phyloP scores from a whole-genome alignment of 1,140 invertebrate species.

The Apolygus lucorum region DNA sequence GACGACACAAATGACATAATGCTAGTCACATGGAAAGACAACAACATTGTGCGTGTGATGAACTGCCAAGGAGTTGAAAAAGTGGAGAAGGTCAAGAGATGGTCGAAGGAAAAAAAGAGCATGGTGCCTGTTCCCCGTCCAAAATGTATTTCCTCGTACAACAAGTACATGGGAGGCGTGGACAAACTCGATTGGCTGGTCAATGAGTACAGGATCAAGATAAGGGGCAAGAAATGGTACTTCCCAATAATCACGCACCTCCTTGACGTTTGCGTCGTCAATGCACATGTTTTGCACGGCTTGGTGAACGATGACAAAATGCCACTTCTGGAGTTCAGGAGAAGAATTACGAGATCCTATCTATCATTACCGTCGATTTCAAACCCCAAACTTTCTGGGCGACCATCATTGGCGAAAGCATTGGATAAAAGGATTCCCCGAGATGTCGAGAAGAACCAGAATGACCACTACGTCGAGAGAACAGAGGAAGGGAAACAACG shows the following conservation, averaged over 20 bases:
- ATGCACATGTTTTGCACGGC: slow-evolving; percentile 29
- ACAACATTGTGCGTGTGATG: slow-evolving; percentile 28
- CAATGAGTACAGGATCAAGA: slow-evolving; percentile 25
- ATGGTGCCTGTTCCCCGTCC: slow-evolving; percentile 28
- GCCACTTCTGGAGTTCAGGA: slow-evolving; percentile 28
- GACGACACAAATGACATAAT: slow-evolving; percentile 12
- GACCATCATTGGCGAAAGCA: slow-evolving; percentile 24
- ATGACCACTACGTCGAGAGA: slow-evolving; percentile 27
- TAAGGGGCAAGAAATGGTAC: slow-evolving; percentile 24
- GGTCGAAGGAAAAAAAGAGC: slow-evolving; percentile 28
- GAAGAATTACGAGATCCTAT: slow-evolving; percentile 29
- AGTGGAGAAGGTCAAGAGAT: slow-evolving; percentile 28
- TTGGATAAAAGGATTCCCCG: slow-evolving; percentile 21
- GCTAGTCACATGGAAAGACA: slow-evolving; percentile 30
- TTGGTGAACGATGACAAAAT: slow-evolving; percentile 30
- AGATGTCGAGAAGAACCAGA: slow-evolving; percentile 21
- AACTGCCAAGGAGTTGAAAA: slow-evolving; percentile 28
- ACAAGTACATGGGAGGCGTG: slow-evolving; percentile 28
- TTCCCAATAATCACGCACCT: slow-evolving; percentile 17
- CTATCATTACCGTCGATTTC: slow-evolving; percentile 28
- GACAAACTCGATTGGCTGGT: slow-evolving; percentile 28
- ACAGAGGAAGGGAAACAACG: slow-evolving; percentile 31
- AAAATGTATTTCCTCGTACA: slow-evolving; percentile 29
- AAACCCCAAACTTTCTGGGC: slow-evolving; percentile 27
- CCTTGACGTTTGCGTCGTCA: slow-evolving; percentile 28